phyloP scores from a whole-genome alignment of 2,888 invertebrate species.

The Microchrysa polita region DNA sequence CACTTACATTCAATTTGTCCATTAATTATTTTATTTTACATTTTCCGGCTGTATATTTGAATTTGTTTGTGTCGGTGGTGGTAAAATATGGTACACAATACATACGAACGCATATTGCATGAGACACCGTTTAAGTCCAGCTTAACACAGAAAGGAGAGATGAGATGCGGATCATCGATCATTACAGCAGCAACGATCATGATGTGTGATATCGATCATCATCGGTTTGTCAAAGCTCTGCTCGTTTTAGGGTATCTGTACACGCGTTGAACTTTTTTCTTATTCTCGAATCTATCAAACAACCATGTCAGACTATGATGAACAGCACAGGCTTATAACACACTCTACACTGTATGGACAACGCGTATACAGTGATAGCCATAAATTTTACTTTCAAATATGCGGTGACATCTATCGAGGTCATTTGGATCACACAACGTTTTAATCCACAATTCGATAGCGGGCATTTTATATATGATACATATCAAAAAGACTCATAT shows the following conservation, averaged over 20 bases:
- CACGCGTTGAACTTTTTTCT: too few species aligned
- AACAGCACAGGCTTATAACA: not conserved
- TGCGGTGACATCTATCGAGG: conserved; percentile 41
- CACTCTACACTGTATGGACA: not conserved
- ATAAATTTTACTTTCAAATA: conserved; percentile 41
- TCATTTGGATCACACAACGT: conserved; percentile 30
- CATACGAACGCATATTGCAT: conserved; percentile 23
- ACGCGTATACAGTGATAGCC: conserved; percentile 14
- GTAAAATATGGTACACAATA: not conserved
- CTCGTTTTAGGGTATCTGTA: too few species aligned
- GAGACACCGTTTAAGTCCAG: conserved; percentile 3
- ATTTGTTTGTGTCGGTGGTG: too few species aligned
- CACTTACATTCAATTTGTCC: conserved; percentile 31
- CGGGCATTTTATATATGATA: too few species aligned
- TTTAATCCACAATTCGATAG: conserved; percentile 11
- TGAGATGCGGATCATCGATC: conserved; percentile 36
- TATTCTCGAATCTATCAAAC: too few species aligned
- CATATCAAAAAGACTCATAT: too few species aligned
- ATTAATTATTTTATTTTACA: too few species aligned
- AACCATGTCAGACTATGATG: too few species aligned
- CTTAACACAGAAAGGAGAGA: conserved; percentile 3
- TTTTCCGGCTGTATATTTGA: too few species aligned
- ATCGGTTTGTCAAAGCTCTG: not conserved
- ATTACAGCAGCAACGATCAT: conserved; percentile 26
- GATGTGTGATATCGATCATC: conserved; percentile 1